A percentile compares a stretch with the other conserved stretches of the same genome.
These are phyloP conservation scores for Coecobrya sp. DNA, from an alignment of 2,888 invertebrate genomes.

Conservation along the genomic window DNA sequence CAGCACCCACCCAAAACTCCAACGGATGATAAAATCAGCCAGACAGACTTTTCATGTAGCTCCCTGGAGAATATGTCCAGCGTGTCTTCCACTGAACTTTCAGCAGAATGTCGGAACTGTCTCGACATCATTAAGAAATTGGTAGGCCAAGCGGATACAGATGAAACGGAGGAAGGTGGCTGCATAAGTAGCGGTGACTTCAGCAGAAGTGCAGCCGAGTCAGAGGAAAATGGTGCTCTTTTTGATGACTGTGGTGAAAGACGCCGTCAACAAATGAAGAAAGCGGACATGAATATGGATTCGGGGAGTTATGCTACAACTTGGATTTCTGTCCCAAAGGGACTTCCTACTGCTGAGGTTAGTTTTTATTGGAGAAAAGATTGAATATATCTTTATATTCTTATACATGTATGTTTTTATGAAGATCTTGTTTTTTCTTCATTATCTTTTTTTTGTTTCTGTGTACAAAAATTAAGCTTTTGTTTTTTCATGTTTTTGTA, in stretches of 20 bases:
- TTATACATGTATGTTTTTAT: no score
- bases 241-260: not conserved
- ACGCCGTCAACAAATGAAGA: conserved; percentile 16
- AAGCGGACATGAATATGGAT: conserved; percentile 64
- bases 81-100: conserved; percentile 85
- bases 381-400: no score
- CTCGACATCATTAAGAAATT: conserved; percentile 86
- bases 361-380: conserved; percentile 36
- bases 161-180: conserved; percentile 51
- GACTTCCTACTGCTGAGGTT: conserved; percentile 85
- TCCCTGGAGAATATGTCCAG: conserved; percentile 84
- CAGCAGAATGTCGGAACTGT: conserved; percentile 86
- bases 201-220: conserved; percentile 39
- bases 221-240: conserved; percentile 74
- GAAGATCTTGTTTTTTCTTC: conserved; percentile 15
- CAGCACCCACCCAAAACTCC: conserved; percentile 40
- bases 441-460: conserved; percentile 30
- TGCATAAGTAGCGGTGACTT: conserved; percentile 52
- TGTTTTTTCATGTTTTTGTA: conserved; percentile 63
- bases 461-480: conserved; percentile 63
- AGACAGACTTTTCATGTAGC: conserved; percentile 85
- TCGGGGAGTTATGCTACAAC: conserved; percentile 82
- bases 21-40: conserved; percentile 86
- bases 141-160: conserved; percentile 77
- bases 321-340: conserved; percentile 85